phyloP scores from a whole-genome alignment of 1,140 invertebrate genomes.

The Drosophila sulfurigaster region DNA sequence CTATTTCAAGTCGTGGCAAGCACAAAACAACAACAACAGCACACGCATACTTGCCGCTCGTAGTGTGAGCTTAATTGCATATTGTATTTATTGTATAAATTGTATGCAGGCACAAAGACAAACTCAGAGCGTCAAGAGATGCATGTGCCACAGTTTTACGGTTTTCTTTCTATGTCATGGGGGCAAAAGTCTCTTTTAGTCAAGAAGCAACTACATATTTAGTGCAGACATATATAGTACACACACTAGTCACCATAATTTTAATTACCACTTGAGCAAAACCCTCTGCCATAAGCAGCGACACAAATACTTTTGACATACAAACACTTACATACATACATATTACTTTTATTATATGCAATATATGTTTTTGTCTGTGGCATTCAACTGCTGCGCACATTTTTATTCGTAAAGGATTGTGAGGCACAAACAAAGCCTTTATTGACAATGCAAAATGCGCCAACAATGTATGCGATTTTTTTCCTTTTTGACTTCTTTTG shows the following conservation, averaged over 20 bases:
- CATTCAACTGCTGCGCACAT: conserved; percentile 10
- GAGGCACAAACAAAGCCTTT: conserved; percentile 37
- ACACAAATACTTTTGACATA: conserved; percentile 29
- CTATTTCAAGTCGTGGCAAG: conserved; percentile 53
- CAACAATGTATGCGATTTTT: conserved; percentile 49
- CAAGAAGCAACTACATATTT: conserved; percentile 5
- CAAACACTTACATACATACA: background rate
- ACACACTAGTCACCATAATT: conserved; percentile 64
- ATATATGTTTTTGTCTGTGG: background rate
- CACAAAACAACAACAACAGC: background rate
- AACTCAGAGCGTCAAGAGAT: conserved; percentile 23
- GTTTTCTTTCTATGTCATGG: conserved; percentile 66
- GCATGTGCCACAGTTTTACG: conserved; percentile 48
- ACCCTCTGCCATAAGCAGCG: conserved; percentile 14
- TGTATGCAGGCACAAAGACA: conserved; percentile 47
- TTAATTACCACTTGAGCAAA: conserved; percentile 75
- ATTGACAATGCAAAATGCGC: conserved; percentile 56
- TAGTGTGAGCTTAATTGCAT: conserved; percentile 15
- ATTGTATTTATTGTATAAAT: conserved; percentile 35
- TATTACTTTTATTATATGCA: conserved; percentile 1
- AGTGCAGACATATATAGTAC: conserved; percentile 18
- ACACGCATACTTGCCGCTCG: background rate
- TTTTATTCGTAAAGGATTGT: background rate
- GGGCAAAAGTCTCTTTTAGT: conserved; percentile 12
- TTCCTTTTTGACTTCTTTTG: conserved; percentile 43